phyloP scores from a whole-genome alignment of 2,888 invertebrate species.

The Nineta flava region DNA sequence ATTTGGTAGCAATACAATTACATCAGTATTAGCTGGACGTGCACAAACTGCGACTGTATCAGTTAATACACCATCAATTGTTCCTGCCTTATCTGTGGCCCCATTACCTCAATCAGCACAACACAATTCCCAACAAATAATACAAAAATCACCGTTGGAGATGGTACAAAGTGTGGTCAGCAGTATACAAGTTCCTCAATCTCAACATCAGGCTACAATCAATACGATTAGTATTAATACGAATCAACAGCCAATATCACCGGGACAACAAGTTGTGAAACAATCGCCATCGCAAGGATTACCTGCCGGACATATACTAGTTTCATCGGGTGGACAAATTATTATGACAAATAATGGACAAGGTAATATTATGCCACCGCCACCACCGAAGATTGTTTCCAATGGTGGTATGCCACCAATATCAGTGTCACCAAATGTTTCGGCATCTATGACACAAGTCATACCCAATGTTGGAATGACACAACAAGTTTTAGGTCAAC shows the following conservation, averaged over 20 bases:
- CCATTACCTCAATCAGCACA: conserved; percentile 29
- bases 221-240: conserved; percentile 16
- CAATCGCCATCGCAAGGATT: conserved; percentile 28
- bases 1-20: conserved; percentile 64
- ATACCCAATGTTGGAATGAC: conserved; percentile 44
- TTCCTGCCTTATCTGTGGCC: conserved; percentile 26
- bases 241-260: conserved; percentile 24
- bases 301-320: conserved; percentile 54
- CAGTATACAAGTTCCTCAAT: conserved; percentile 42
- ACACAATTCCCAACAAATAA: conserved; percentile 30
- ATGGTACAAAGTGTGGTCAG: conserved; percentile 66
- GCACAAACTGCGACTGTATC: conserved; percentile 64
- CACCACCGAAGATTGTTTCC: conserved; percentile 34
- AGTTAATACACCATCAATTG: conserved; percentile 42
- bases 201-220: conserved; percentile 18
- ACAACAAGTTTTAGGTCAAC: conserved; percentile 54
- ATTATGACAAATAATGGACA: conserved; percentile 45
- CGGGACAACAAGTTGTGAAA: conserved; percentile 29
- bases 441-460: conserved; percentile 46
- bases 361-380: conserved; percentile 46
- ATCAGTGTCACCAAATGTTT: conserved; percentile 45
- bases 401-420: conserved; percentile 38
- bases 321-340: conserved; percentile 58
- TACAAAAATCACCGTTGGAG: conserved; percentile 49
- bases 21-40: conserved; percentile 60